A percentile compares a stretch with the other conserved stretches of the same genome.
Conservation (phyloP, 1,140 invertebrate genomes). For the Monochamus saltuarius region DNA sequence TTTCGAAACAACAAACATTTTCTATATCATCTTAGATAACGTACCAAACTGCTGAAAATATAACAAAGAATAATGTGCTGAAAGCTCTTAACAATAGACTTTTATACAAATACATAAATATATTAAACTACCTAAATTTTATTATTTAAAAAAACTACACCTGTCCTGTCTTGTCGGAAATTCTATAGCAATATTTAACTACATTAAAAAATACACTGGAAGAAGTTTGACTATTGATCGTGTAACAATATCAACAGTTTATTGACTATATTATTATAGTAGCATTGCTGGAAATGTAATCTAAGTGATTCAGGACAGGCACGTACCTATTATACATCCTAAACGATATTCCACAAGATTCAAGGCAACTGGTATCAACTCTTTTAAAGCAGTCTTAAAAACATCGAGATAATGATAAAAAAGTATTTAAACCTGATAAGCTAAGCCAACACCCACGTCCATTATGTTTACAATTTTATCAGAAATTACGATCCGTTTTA, state of each 20-base stretch:
- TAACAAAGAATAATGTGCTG: not conserved
- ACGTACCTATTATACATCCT: not conserved
- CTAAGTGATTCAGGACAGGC: not conserved
- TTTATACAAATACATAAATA: no score
- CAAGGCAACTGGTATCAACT: constrained; percentile 23
- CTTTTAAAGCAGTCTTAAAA: constrained; percentile 24
- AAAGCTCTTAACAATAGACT: not conserved
- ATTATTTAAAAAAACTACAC: no score
- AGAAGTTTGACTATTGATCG: not conserved
- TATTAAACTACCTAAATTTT: no score
- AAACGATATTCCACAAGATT: constrained; percentile 14
- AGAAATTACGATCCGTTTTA: not conserved
- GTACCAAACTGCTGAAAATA: not conserved
- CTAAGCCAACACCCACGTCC: not conserved
- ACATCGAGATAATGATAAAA: constrained; percentile 10
- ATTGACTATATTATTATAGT: no score
- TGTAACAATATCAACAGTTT: not conserved
- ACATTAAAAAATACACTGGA: not conserved
- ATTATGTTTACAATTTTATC: not conserved
- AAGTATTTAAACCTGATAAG: not conserved
- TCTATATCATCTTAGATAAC: no score
- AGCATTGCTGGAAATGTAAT: not conserved
- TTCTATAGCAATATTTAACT: not conserved
- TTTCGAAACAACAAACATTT: no score
- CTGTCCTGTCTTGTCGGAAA: not conserved